Conservation (phyloP, 1,140 invertebrate species). For the Cephus cinctus region DNA sequence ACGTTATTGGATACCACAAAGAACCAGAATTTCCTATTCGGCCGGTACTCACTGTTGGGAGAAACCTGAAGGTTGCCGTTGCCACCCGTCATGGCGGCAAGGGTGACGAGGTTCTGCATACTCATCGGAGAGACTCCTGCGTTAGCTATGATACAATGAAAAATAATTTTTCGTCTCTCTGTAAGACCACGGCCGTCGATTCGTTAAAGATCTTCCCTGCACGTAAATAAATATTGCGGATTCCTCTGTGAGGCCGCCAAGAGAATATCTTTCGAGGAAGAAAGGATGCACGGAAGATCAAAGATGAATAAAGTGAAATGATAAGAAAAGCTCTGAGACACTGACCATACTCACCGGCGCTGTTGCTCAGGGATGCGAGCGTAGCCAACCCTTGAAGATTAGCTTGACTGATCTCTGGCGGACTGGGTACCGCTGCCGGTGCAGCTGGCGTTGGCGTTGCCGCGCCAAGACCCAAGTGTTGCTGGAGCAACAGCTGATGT, state of each 20-base stretch:
- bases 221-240: too few relatives aligned
- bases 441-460: slow-evolving; percentile 43
- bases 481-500: slow-evolving; percentile 63
- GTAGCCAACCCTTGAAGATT: slow-evolving; percentile 66
- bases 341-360: slow-evolving; percentile 52
- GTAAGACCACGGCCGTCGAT: too few relatives aligned
- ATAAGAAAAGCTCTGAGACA: slow-evolving; percentile 30
- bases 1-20: too few relatives aligned
- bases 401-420: slow-evolving; percentile 57
- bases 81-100: slow-evolving; percentile 78
- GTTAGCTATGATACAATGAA: slow-evolving; percentile 46
- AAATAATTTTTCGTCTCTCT: too few relatives aligned
- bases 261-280: too few relatives aligned
- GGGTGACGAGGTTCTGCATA: slow-evolving; percentile 85
- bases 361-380: slow-evolving; percentile 56
- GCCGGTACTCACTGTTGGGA: slow-evolving; percentile 57
- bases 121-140: slow-evolving; percentile 75
- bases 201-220: too few relatives aligned
- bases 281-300: too few relatives aligned
- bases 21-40: background rate
- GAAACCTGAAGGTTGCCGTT: slow-evolving; percentile 60
- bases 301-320: too few relatives aligned
- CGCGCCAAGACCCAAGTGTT: slow-evolving; percentile 64
- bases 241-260: too few relatives aligned
- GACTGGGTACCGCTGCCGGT: slow-evolving; percentile 43